Evolutionary conservation across 1,140 invertebrate species (phyloP), one percentile per base, ranked within the genome.

Genomic region (Drosophila watanabei): DNA sequence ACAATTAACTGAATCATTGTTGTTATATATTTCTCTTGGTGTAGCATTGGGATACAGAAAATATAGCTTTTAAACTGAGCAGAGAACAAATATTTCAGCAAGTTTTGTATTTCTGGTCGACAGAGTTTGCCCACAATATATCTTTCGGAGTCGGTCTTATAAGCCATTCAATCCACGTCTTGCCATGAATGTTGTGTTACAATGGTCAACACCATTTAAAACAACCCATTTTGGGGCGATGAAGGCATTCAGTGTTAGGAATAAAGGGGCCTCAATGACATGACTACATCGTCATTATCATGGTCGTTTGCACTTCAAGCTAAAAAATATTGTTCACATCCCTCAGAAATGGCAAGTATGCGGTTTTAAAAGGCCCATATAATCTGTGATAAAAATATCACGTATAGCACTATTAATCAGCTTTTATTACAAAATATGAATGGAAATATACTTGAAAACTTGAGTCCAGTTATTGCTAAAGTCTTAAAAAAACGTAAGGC

Each of bases 181-280:
- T 20, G 63, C 49, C 64, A 71, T 65, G 46, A 71, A 71, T 71
- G 68, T 69, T 68, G 35, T 64, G 65, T 71, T 71, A 69, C 63
- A 71, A 56, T 71, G 37, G 68, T 71, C 62, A 68, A 68, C 37
- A 54, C 68, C 64, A 71, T 69, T 71, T 69, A 56, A 71, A 69
- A 46, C 63, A 68, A 30, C 59, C 59, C 58, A 48, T 68, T 66
- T 66, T 7, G 37, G 30, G 61, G 16, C 11, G 66, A 24, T 2
- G n/a, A 30, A 35, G 58, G 58, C 18, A 68, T 68, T 69, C 49
- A 71, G 63, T 46, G 63, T 69, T 69, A 69, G 68, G 63, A 69
- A 46, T 41, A 71, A 69, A 70, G 64, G 49, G 64, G 39, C 24
- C 33, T 69, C 64, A 71, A 71, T 69, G 68, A 46, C 49, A 71